phyloP scores from a whole-genome alignment of 2,888 invertebrate species.

The Drosophila dives region DNA sequence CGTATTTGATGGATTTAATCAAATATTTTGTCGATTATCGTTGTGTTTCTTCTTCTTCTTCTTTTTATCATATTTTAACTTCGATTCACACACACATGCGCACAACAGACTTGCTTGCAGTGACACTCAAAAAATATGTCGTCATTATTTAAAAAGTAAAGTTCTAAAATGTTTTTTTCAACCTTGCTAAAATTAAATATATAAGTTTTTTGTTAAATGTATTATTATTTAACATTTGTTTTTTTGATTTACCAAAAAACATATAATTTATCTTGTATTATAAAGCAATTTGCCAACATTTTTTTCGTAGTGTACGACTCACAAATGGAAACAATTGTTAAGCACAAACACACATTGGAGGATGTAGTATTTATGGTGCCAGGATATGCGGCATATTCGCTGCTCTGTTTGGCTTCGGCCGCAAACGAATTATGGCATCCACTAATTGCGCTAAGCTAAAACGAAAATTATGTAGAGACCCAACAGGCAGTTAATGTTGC shows the following conservation, averaged over 20 bases:
- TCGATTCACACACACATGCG: slow-evolving; percentile 4
- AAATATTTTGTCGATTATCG: slow-evolving; percentile 29
- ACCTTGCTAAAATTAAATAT: too few relatives aligned
- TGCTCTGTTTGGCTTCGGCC: slow-evolving; percentile 58
- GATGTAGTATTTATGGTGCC: slow-evolving; percentile 55
- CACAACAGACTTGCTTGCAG: slow-evolving; percentile 18
- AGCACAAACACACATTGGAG: slow-evolving; percentile 11
- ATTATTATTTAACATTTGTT: too few relatives aligned
- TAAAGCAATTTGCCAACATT: too few relatives aligned
- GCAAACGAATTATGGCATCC: slow-evolving; percentile 72
- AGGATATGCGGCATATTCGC: slow-evolving; percentile 69
- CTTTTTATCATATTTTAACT: slow-evolving; percentile 1
- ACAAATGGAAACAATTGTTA: slow-evolving; percentile 65
- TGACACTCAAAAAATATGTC: slow-evolving; percentile 19
- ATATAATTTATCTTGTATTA: too few relatives aligned
- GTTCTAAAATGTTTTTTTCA: not conserved
- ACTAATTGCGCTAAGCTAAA: slow-evolving; percentile 74
- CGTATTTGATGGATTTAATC: slow-evolving; percentile 56
- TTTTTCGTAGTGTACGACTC: slow-evolving; percentile 27
- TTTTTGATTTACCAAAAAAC: too few relatives aligned
- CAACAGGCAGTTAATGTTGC: slow-evolving; percentile 54
- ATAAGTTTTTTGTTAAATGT: too few relatives aligned
- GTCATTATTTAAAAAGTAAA: not conserved
- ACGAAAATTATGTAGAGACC: slow-evolving; percentile 73
- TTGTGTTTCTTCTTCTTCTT: slow-evolving; percentile 3